Base-by-base conservation (phyloP, 2,888 invertebrate species). In the Drosophila emarginata region DNA sequence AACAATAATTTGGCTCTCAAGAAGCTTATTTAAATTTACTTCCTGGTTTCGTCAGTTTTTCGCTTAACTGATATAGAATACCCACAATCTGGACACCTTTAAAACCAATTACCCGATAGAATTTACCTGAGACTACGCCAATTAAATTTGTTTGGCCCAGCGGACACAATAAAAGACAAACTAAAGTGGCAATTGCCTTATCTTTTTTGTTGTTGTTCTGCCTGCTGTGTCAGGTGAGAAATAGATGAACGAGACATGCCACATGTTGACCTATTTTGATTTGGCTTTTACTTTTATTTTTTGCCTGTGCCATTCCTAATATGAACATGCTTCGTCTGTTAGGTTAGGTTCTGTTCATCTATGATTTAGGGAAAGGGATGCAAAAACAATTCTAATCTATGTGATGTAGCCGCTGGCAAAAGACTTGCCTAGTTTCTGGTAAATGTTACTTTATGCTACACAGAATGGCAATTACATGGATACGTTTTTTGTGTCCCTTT, bases 31-130 rank as follows among this genome's bases (percentile, higher is more conserved):
- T 45, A 15, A 40, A 15, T 14, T 40, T 14, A 14, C 6, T 15
- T 28, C 28, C 28, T 28, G 28, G 4, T 23, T 52, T 52, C 52
- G 26, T n/a, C n/a, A n/a, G 15, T 59, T 60, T 59, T 68, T 56
- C 61, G 58, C 14, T 52, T 40, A 32, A 28, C 53, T 36, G 28
- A 2, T 15, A 21, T 21, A 60, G 61, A 68, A 68, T 61, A 63
- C 39, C 37, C 39, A 63, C 69, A 67, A 81, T 70, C 72, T 61
- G 61, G 64, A 50, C 56, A 64, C 51, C 67, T 67, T 64, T 67
- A 61, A 78, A 74, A 64, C 65, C 76, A 76, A 83, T 87, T 80
- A 74, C 61, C 45, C 61, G 64, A 64, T 70, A 56, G 64, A n/a
- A 54, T 59, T 14, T 36, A 21, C n/a, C 56, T 54, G 36, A 61